Evolutionary conservation across 2,113 vertebrate genomes (phyloP).

Genomic region (Tilapia sparmanii): DNA sequence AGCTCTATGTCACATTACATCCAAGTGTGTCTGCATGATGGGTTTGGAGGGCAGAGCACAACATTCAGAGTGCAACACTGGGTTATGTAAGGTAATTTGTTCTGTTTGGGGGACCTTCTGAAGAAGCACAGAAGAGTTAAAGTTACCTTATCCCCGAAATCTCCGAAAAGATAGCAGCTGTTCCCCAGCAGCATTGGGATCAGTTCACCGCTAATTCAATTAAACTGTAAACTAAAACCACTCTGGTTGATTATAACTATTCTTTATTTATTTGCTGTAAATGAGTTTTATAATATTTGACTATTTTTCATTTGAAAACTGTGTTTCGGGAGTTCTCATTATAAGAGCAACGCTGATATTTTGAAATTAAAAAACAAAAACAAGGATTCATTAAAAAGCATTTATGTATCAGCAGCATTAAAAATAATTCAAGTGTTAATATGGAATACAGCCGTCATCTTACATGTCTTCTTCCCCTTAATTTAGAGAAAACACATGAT

Average conservation of each 20-base stretch:
- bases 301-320: background rate
- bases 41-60: background rate
- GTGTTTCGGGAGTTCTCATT: background rate
- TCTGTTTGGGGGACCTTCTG: background rate
- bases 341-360: background rate
- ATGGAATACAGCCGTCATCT: background rate
- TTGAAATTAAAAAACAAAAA: background rate
- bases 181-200: background rate
- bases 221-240: slow-evolving; percentile 15
- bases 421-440: background rate
- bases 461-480: background rate
- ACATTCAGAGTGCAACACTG: background rate
- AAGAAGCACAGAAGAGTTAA: background rate
- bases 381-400: background rate
- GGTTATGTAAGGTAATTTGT: slow-evolving; percentile 17
- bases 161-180: slow-evolving; percentile 1
- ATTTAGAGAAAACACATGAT: background rate
- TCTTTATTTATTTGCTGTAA: background rate
- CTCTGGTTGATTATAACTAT: background rate
- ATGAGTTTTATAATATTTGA: background rate
- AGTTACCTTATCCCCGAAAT: slow-evolving; percentile 17
- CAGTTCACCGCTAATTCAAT: slow-evolving; percentile 15
- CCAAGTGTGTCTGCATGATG: background rate
- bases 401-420: background rate
- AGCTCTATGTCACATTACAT: slow-evolving; percentile 18